These are phyloP conservation scores for Myoxocephalus aenaeus DNA, from an alignment of 2,797 vertebrate species.

Conservation along the genomic window DNA sequence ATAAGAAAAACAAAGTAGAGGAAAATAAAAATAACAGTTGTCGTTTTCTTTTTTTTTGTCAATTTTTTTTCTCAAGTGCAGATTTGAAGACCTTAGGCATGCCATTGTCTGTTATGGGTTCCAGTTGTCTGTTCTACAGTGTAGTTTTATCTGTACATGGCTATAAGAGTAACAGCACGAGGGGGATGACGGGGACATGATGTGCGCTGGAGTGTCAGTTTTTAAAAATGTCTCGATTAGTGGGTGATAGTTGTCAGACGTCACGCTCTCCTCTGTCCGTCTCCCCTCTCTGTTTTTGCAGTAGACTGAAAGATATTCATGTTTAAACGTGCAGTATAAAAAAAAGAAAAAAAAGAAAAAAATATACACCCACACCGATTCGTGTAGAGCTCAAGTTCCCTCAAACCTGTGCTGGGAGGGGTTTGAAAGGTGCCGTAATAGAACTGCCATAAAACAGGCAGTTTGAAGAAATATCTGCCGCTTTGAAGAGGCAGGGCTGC, in stretches of 20 bases:
- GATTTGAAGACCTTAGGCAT: conserved; percentile 86
- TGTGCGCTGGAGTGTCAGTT: conserved; percentile 60
- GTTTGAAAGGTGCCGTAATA: conserved; percentile 75
- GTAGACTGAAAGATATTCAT: conserved; percentile 78
- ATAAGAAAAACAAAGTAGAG: conserved; percentile 69
- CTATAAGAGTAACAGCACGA: conserved; percentile 73
- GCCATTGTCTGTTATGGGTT: conserved; percentile 83
- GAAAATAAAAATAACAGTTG: conserved; percentile 60
- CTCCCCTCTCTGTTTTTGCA: conserved; percentile 72
- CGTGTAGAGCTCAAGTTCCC: conserved; percentile 72
- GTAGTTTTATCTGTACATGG: conserved; percentile 82
- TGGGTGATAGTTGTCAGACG: conserved; percentile 49
- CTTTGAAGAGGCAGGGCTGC: conserved; percentile 55
- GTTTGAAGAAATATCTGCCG: conserved; percentile 70
- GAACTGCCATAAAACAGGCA: conserved; percentile 86
- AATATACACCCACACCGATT: conserved; percentile 74
- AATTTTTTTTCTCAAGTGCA: conserved; percentile 77
- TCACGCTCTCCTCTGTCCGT: conserved; percentile 51
- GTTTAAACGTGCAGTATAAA: conserved; percentile 86
- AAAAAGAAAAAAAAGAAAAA: conserved; percentile 24
- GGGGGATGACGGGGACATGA: conserved; percentile 59
- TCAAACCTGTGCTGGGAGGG: conserved; percentile 56
- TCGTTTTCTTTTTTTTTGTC: conserved; percentile 43
- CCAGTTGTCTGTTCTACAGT: conserved; percentile 81
- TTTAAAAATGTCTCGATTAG: conserved; percentile 68